Percentiles rank a stretch among this genome's conserved stretches.
Conservation (phyloP, 1,140 invertebrate species). For the Drosophila tristis region DNA sequence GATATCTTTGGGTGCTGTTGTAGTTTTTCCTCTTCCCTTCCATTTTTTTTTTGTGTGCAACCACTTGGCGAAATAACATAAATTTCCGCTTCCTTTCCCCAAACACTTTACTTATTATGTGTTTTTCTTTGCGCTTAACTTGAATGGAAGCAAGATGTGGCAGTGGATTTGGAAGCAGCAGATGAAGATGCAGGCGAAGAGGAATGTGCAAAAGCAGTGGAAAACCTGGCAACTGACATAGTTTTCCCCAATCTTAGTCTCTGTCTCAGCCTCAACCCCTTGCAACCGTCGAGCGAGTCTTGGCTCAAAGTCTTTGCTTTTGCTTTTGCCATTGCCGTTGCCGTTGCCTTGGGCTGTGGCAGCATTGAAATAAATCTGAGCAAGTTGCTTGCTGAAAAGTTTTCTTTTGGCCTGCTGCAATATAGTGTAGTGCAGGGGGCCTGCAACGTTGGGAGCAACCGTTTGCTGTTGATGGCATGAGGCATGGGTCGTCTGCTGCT, state of each 20-base stretch:
- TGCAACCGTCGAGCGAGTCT: slow-evolving; percentile 23
- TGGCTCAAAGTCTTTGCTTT: slow-evolving; percentile 39
- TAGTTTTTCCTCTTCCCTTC: slow-evolving; percentile 11
- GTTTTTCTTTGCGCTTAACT: slow-evolving; percentile 60
- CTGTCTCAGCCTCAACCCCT: slow-evolving; percentile 1
- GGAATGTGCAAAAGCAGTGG: slow-evolving; percentile 4
- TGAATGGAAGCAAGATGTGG: slow-evolving; percentile 32
- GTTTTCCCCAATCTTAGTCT: slow-evolving; percentile 36
- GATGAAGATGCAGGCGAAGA: not conserved
- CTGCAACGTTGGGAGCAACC: not conserved
- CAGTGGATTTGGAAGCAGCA: not conserved
- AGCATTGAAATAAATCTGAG: slow-evolving; percentile 76
- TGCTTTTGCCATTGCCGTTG: slow-evolving; percentile 13
- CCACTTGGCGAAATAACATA: slow-evolving; percentile 67
- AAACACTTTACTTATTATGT: slow-evolving; percentile 68
- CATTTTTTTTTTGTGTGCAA: slow-evolving; percentile 38
- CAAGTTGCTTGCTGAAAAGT: slow-evolving; percentile 59
- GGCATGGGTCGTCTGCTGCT: slow-evolving; percentile 49
- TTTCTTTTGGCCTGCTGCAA: slow-evolving; percentile 34
- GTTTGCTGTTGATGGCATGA: slow-evolving; percentile 20
- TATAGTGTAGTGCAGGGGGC: not conserved
- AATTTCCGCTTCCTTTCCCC: slow-evolving; percentile 50
- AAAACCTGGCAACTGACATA: slow-evolving; percentile 46
- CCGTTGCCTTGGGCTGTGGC: slow-evolving; percentile 33
- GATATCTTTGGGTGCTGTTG: too few species aligned